Conservation (phyloP, 2,888 invertebrate species). For the Nemurella pictetii region DNA sequence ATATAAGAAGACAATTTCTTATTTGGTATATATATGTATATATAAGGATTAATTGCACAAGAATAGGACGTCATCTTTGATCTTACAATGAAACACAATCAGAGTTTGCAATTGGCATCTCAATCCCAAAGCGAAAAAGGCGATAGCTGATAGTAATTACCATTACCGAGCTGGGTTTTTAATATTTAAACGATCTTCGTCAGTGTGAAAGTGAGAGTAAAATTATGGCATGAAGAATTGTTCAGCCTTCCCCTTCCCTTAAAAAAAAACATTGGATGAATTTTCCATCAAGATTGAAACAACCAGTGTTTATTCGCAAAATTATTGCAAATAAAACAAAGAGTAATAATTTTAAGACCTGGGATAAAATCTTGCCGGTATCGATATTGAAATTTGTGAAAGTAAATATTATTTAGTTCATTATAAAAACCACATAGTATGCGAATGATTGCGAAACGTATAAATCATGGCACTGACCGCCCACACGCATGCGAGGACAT, state of each 20-base stretch:
- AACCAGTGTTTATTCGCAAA: background rate
- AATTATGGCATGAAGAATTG: background rate
- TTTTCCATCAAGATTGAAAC: background rate
- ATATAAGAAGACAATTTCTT: background rate
- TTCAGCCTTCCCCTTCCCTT: background rate
- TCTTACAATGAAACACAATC: background rate
- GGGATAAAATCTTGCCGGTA: background rate
- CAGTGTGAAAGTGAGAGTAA: background rate
- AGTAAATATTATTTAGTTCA: background rate
- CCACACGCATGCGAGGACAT: background rate
- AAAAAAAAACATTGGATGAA: background rate
- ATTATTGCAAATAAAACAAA: background rate
- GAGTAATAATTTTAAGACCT: background rate
- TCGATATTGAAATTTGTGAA: slow-evolving; percentile 11
- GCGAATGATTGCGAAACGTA: background rate
- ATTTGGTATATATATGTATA: no score
- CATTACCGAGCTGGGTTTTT: background rate
- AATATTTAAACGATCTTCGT: background rate
- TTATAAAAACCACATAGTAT: slow-evolving; percentile 16
- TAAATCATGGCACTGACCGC: background rate
- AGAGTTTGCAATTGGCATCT: background rate
- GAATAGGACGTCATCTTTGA: background rate
- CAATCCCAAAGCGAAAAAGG: background rate
- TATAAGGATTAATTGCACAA: background rate
- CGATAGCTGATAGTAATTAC: background rate